These are phyloP conservation scores for Narcine bancroftii DNA, from an alignment of 2,113 vertebrate species.

Conservation along the genomic window DNA sequence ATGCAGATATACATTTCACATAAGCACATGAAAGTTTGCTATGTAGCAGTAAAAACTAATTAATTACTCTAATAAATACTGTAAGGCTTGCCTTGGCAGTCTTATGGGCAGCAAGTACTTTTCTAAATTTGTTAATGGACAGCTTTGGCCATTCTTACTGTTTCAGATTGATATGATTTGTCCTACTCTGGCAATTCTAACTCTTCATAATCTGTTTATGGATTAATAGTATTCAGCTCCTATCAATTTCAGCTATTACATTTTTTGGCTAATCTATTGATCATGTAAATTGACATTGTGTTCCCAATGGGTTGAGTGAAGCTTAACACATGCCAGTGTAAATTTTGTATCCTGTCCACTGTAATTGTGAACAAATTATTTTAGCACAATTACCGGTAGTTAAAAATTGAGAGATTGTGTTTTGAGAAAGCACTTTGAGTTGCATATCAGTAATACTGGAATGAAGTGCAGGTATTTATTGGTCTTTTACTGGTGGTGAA, in stretches of 20 bases:
- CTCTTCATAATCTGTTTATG: neutral
- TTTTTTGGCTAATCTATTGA: neutral
- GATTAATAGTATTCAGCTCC: neutral
- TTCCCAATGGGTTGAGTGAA: neutral
- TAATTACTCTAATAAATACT: neutral
- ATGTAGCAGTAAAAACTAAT: constrained; percentile 29
- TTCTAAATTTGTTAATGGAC: neutral
- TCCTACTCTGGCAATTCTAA: neutral
- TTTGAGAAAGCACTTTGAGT: neutral
- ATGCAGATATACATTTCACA: constrained; percentile 5
- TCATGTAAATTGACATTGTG: neutral
- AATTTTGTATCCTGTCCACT: constrained; percentile 15
- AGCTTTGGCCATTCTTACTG: neutral
- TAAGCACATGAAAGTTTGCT: constrained; percentile 1
- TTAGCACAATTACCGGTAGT: neutral
- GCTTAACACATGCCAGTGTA: neutral
- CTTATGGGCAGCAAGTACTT: neutral
- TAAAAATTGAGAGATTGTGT: neutral
- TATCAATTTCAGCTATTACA: neutral
- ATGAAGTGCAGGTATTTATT: constrained; percentile 2
- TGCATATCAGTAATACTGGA: neutral
- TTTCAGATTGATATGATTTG: neutral
- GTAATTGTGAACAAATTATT: neutral
- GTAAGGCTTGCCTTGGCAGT: neutral
- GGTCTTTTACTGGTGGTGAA: neutral